Conservation (phyloP, 2,113 vertebrate genomes). For the Rhadina sibilatrix region DNA sequence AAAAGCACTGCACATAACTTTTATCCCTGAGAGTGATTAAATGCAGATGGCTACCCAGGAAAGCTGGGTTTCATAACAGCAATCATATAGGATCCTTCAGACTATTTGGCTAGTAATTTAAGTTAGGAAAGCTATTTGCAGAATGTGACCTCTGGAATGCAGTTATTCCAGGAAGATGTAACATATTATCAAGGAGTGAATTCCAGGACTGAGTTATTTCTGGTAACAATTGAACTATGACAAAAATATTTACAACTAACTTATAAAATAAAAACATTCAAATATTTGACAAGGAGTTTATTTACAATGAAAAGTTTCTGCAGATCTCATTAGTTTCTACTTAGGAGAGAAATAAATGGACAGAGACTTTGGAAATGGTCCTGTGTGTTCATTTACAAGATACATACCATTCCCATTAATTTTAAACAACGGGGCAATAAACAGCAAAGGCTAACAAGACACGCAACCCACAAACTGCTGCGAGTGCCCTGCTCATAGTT, state of each 20-base stretch:
- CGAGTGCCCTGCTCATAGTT: background rate
- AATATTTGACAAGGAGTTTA: slow-evolving; percentile 16
- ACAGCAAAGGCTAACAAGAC: background rate
- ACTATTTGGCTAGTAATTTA: slow-evolving; percentile 52
- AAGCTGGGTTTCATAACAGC: background rate
- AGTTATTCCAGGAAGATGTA: slow-evolving; percentile 51
- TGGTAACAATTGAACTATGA: slow-evolving; percentile 27
- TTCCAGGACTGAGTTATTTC: slow-evolving; percentile 50
- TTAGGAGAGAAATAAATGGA: slow-evolving; percentile 15
- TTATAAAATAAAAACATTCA: slow-evolving; percentile 12
- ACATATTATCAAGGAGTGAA: slow-evolving; percentile 24
- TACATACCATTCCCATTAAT: background rate
- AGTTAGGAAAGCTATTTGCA: slow-evolving; percentile 49
- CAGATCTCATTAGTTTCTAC: slow-evolving; percentile 6
- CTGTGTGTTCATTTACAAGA: slow-evolving; percentile 14
- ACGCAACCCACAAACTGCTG: background rate
- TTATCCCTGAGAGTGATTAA: slow-evolving; percentile 28
- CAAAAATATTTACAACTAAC: slow-evolving; percentile 35
- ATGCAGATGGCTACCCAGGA: slow-evolving; percentile 35
- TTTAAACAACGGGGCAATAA: slow-evolving; percentile 5
- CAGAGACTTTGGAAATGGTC: slow-evolving; percentile 12
- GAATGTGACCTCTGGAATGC: slow-evolving; percentile 60
- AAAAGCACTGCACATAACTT: background rate
- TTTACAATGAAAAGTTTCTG: slow-evolving; percentile 25
- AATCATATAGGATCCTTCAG: slow-evolving; percentile 21